Evolutionary conservation across 2,797 vertebrate species (phyloP).

Genomic region (Coracias cyanogaster): DNA sequence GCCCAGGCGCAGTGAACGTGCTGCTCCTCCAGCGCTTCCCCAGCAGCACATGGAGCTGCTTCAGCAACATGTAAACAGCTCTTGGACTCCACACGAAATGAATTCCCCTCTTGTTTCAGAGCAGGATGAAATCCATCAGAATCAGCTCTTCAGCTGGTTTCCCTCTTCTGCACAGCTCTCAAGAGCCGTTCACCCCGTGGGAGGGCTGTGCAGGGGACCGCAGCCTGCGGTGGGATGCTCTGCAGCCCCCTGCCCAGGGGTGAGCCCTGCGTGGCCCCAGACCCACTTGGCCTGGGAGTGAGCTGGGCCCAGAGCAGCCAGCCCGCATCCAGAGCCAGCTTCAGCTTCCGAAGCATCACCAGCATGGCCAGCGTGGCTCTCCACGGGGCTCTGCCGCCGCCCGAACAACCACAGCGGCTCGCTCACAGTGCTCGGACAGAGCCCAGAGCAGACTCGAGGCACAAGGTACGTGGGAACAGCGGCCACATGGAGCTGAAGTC

Average conservation of each 20-base stretch:
- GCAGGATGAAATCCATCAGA: slow-evolving; percentile 1
- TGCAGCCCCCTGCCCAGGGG: background rate
- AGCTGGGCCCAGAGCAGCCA: background rate
- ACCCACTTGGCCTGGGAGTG: fast-evolving
- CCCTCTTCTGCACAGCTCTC: fast-evolving
- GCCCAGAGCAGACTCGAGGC: background rate
- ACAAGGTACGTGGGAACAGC: fast-evolving
- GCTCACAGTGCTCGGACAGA: background rate
- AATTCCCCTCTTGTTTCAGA: background rate
- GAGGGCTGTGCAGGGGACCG: fast-evolving
- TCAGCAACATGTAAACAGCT: slow-evolving; percentile 10
- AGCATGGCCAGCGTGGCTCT: fast-evolving
- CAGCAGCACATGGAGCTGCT: background rate
- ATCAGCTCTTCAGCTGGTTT: background rate
- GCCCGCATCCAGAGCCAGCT: background rate
- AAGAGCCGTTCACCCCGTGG: background rate
- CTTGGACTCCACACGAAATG: background rate
- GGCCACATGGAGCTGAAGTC: fast-evolving
- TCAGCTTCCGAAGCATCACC: background rate
- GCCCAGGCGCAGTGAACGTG: background rate
- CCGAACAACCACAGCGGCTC: background rate
- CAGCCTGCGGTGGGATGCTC: fast-evolving
- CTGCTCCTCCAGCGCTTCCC: background rate
- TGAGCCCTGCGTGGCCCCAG: fast-evolving
- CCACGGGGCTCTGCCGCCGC: fast-evolving